phyloP scores from a whole-genome alignment of 1,140 invertebrate species.

The Ganaspis sp. region DNA sequence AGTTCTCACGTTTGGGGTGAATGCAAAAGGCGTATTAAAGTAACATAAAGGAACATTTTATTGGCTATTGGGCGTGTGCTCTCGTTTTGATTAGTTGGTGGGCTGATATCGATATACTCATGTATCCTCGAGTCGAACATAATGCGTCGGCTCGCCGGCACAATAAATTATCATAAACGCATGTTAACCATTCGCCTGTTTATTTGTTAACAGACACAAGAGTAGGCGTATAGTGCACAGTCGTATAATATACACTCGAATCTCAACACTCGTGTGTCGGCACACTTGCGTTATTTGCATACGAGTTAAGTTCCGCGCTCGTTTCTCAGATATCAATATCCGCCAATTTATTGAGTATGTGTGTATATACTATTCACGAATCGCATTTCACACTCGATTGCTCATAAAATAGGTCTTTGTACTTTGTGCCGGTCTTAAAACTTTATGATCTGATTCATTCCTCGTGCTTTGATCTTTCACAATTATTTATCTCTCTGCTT shows the following conservation, averaged over 20 bases:
- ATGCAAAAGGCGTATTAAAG: conserved; percentile 20
- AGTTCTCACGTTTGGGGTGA: conserved; percentile 16
- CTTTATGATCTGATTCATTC: conserved; percentile 14
- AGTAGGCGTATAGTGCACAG: conserved; percentile 58
- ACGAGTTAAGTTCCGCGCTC: conserved; percentile 32
- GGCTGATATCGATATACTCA: conserved; percentile 47
- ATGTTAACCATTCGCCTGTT: conserved; percentile 59
- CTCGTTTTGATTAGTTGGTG: conserved; percentile 55
- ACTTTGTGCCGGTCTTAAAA: conserved; percentile 43
- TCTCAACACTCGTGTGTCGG: conserved; percentile 40
- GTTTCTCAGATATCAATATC: conserved; percentile 59
- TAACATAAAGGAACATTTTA: conserved; percentile 19
- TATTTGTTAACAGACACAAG: conserved; percentile 60
- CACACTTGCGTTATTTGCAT: conserved; percentile 45
- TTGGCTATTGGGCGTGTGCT: conserved; percentile 40
- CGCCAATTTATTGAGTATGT: conserved; percentile 50
- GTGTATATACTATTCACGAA: conserved; percentile 40
- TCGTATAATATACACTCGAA: conserved; percentile 55
- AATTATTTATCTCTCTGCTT: background rate
- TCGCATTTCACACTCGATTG: conserved; percentile 40
- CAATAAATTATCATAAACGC: conserved; percentile 63
- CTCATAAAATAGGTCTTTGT: conserved; percentile 49
- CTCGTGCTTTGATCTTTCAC: background rate
- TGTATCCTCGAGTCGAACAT: conserved; percentile 55
- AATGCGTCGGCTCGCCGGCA: conserved; percentile 54